Percentiles rank a stretch among this genome's conserved stretches.
phyloP scores from a whole-genome alignment of 2,888 invertebrate species.

The Adelognathus sp. region DNA sequence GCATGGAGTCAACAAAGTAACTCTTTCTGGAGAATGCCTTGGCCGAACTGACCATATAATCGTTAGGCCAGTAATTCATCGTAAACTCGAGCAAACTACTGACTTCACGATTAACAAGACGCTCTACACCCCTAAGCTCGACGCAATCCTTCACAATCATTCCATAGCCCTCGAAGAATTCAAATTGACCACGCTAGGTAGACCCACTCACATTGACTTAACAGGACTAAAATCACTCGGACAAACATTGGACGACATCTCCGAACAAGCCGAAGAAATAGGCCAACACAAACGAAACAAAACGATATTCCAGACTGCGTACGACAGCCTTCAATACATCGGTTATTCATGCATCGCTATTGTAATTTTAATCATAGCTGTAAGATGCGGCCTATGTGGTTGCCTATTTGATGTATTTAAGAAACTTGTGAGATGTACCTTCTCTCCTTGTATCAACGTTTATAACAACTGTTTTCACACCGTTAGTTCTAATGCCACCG shows the following conservation, averaged over 20 bases:
- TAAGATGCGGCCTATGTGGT: neutral
- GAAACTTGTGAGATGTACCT: neutral
- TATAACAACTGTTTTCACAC: neutral
- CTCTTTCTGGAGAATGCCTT: no score
- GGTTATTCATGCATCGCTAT: conserved; percentile 8
- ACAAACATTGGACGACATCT: conserved; percentile 15
- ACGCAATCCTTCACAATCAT: no score
- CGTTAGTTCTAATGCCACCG: neutral
- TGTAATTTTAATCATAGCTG: neutral
- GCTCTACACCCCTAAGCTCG: no score
- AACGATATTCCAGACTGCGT: neutral
- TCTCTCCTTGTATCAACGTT: neutral
- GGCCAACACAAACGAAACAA: conserved; percentile 6
- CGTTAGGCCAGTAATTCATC: no score
- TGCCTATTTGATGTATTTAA: no score
- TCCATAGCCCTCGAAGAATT: no score
- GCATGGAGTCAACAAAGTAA: no score
- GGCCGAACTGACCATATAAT: no score
- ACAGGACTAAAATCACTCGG: neutral
- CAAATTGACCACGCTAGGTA: no score
- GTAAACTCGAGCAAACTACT: no score
- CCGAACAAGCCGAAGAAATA: conserved; percentile 8
- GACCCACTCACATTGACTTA: no score
- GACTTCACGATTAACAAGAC: no score
- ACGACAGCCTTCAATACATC: neutral